Evolutionary conservation across 2,888 invertebrate genomes (phyloP).

Genomic region (Drosophila aldrichi): DNA sequence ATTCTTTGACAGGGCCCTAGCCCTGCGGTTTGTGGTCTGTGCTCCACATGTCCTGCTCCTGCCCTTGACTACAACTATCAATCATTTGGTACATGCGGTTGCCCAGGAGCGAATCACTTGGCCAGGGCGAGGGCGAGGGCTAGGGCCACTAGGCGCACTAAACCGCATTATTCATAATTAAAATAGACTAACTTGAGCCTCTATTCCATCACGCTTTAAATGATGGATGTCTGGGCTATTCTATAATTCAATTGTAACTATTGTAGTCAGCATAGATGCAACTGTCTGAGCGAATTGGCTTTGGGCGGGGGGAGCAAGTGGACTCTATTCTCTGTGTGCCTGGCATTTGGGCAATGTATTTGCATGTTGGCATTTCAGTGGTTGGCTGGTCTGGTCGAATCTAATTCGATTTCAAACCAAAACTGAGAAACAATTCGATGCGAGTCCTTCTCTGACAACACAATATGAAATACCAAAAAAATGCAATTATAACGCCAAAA

Average conservation of each 20-base stretch:
- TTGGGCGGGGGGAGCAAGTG: slow-evolving; percentile 20
- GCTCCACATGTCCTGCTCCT: slow-evolving; percentile 16
- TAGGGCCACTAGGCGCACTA: not conserved
- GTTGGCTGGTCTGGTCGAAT: slow-evolving; percentile 32
- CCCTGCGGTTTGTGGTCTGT: slow-evolving; percentile 14
- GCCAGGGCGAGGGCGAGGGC: slow-evolving; percentile 11
- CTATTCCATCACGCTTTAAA: slow-evolving; percentile 13
- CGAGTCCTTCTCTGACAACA: slow-evolving; percentile 2
- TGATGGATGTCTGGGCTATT: slow-evolving; percentile 30
- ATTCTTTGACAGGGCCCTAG: not conserved
- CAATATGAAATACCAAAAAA: slow-evolving; percentile 14
- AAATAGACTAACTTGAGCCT: slow-evolving; percentile 57
- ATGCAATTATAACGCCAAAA: slow-evolving; percentile 34
- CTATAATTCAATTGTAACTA: slow-evolving; percentile 67
- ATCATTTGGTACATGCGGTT: slow-evolving; percentile 62
- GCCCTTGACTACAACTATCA: slow-evolving; percentile 62
- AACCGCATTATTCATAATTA: slow-evolving; percentile 73
- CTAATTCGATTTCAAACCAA: slow-evolving; percentile 47
- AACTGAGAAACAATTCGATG: slow-evolving; percentile 25
- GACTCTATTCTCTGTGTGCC: slow-evolving; percentile 13
- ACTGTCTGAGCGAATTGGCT: slow-evolving; percentile 43
- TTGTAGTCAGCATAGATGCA: slow-evolving; percentile 21
- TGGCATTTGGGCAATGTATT: slow-evolving; percentile 39
- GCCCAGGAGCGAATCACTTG: slow-evolving; percentile 17
- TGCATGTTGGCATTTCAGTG: slow-evolving; percentile 56